A percentile compares a stretch with the other conserved stretches of the same genome.
Evolutionary conservation across 64 coral and sea anemone species (phyloP).

Genomic region (Stylophora pistillata): DNA sequence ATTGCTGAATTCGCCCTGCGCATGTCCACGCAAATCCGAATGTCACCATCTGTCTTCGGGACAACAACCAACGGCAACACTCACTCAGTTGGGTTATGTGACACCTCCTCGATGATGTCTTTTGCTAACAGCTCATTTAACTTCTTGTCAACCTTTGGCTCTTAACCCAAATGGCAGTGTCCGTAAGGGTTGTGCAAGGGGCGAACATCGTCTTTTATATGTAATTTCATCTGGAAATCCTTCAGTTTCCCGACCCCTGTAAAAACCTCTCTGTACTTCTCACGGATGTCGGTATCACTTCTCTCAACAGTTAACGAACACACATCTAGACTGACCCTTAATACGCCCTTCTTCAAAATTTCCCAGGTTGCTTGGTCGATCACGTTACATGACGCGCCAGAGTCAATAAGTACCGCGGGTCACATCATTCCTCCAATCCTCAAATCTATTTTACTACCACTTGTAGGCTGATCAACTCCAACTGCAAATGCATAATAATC

Average conservation of each 20-base stretch:
- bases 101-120: slow-evolving; percentile 69
- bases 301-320: not conserved
- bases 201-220: not conserved
- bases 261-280: not conserved
- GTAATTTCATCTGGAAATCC: not conserved
- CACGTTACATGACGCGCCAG: too few relatives aligned
- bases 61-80: not conserved
- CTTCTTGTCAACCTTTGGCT: slow-evolving; percentile 69
- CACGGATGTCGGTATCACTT: not conserved
- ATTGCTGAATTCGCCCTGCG: not conserved
- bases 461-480: too few relatives aligned
- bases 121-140: slow-evolving; percentile 58
- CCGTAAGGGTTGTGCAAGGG: not conserved
- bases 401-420: too few relatives aligned
- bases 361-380: too few relatives aligned
- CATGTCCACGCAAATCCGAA: not conserved
- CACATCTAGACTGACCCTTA: not conserved
- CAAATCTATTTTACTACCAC: too few relatives aligned
- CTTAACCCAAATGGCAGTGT: slow-evolving; percentile 66
- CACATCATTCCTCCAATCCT: too few relatives aligned
- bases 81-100: not conserved
- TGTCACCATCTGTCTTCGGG: not conserved
- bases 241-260: not conserved
- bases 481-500: too few relatives aligned
- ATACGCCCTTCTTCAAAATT: not conserved